Percentiles rank a stretch among this genome's conserved stretches.
These are phyloP conservation scores for Clunio marinus DNA, from an alignment of 2,888 invertebrate genomes.

Conservation along the genomic window DNA sequence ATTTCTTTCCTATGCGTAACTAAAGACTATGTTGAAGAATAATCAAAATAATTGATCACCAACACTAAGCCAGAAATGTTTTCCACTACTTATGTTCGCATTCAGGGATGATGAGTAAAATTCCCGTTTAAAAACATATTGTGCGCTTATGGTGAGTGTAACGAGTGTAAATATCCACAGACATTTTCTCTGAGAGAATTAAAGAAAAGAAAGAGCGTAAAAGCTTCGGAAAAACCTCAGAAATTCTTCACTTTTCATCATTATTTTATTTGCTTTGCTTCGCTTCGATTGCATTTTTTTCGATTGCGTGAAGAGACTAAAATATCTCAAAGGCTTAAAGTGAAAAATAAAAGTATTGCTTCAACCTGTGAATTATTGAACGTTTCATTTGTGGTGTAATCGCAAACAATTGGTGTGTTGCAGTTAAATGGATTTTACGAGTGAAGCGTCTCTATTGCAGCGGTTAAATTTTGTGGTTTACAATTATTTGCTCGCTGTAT, in stretches of 20 bases:
- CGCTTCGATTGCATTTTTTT: slow-evolving; percentile 38
- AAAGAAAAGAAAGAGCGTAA: neutral
- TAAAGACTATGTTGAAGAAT: neutral
- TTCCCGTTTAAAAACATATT: slow-evolving; percentile 4
- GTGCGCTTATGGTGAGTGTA: neutral
- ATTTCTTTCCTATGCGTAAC: slow-evolving; percentile 16
- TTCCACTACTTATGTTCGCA: neutral
- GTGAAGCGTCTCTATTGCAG: too few relatives aligned
- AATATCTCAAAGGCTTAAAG: neutral
- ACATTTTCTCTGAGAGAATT: neutral
- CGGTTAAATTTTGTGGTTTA: neutral
- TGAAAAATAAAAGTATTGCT: neutral
- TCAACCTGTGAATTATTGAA: slow-evolving; percentile 12
- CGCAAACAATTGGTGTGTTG: neutral
- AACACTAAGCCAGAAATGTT: neutral
- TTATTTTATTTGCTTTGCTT: slow-evolving; percentile 39
- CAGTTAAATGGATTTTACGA: neutral
- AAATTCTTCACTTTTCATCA: slow-evolving; percentile 29
- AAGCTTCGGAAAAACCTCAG: slow-evolving; percentile 11
- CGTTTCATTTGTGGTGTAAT: neutral
- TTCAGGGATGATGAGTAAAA: neutral
- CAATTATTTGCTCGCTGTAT: slow-evolving; percentile 32
- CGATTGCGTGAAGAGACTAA: neutral
- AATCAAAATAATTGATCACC: slow-evolving; percentile 32
- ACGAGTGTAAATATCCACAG: neutral